Evolutionary conservation across 2,113 vertebrate species (phyloP), one percentile per base, ranked within the genome.

Genomic region (Mungos mungo): DNA sequence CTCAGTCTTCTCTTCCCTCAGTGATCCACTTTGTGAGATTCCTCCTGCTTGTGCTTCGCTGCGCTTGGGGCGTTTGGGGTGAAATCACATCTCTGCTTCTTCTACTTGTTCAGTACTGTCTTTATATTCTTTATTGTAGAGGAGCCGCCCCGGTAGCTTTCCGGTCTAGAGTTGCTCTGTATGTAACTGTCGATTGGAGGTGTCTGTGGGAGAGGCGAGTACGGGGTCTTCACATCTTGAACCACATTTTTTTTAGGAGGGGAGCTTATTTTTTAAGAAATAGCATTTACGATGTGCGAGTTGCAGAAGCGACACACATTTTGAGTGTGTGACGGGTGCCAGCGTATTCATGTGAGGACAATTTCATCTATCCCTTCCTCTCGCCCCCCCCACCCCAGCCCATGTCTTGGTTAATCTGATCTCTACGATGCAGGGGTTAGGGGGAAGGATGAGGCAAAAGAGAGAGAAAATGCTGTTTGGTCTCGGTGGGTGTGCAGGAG

Each of bases 401-500:
- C 1, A 0, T 38, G 69, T 19, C 33, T 69, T 29, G 60, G 60
- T 19, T 65, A 10, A 27, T 65, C 29, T 23, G 18, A 69, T 82
- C 74, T 72, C 5, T n/a, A 31, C 3, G 25, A 47, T 9, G 60
- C 19, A 87, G 10, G 45, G 10, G 11, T 79, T 16, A 25, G 47
- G 29, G 25, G 11, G 29, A 74, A 33, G n/a, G 12, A 19, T 18
- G 52, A 79, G 11, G 47, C 66, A 65, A 35, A 35, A 50, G 77
- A 79, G 72, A 66, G 45, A 81, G 12, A 38, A n/a, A 69, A 35
- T 87, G 86, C 86, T 95, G 66, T 81, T 81, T 74, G 60, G 87
- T 89, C 80, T 92, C 87, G 96, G 98, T 98, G 96, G 98, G 98
- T 97, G 97, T 97, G 90, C 90, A 86, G 95, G 96, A 97, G 97